Percentiles rank a stretch among this genome's conserved stretches.
These are phyloP conservation scores for Cyanistes caeruleus DNA, from an alignment of 2,113 vertebrate genomes.

Conservation along the genomic window DNA sequence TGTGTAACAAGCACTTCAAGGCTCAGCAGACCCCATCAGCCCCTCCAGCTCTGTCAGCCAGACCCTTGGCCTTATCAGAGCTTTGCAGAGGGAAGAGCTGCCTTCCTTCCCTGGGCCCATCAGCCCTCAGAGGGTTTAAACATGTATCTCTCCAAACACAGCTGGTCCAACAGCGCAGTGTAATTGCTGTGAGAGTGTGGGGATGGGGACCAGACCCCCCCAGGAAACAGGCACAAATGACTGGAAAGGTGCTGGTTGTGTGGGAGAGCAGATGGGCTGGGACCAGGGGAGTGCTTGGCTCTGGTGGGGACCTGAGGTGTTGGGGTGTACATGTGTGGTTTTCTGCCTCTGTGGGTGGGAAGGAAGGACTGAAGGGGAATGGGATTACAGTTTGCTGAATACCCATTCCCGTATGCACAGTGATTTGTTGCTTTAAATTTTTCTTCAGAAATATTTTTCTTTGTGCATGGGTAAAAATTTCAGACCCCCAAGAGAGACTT, in stretches of 20 bases:
- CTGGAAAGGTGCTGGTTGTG: background rate
- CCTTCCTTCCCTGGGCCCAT: background rate
- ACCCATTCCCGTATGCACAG: background rate
- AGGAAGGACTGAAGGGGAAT: background rate
- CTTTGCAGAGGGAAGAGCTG: background rate
- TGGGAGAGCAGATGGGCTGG: background rate
- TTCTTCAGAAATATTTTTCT: background rate
- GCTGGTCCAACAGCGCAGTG: background rate
- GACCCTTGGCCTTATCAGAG: constrained; percentile 9
- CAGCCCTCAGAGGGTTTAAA: background rate
- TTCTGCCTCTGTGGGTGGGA: background rate
- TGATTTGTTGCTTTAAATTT: background rate
- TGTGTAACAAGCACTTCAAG: background rate
- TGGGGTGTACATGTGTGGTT: background rate
- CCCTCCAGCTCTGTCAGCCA: background rate
- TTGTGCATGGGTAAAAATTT: background rate
- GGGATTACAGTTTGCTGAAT: background rate
- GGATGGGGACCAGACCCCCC: background rate
- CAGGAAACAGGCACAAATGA: background rate
- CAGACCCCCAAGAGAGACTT: background rate
- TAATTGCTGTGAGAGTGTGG: background rate
- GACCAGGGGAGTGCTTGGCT: accelerated
- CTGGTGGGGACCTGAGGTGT: background rate
- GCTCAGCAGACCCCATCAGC: background rate
- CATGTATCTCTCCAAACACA: background rate